Percentiles rank a stretch among this genome's conserved stretches.
Conservation (phyloP, 2,797 vertebrate genomes). For the Babyrousa celebensis region DNA sequence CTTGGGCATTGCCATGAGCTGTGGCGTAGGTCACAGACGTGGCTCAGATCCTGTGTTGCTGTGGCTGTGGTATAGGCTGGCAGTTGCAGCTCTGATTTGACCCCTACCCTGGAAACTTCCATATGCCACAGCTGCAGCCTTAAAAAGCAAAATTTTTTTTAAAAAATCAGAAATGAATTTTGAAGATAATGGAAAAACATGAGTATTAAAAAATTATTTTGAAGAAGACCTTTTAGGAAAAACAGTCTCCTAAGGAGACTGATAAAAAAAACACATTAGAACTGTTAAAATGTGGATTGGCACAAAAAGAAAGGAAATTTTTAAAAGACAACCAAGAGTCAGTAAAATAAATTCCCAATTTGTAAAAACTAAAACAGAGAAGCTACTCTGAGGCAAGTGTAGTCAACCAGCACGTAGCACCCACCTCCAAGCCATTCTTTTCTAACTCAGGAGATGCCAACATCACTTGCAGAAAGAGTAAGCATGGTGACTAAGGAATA, state of each 20-base stretch:
- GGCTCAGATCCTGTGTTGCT: too few relatives aligned
- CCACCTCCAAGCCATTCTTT: background rate
- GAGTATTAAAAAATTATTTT: slow-evolving; percentile 34
- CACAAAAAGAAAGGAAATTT: background rate
- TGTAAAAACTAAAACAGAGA: slow-evolving; percentile 49
- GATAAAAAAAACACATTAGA: background rate
- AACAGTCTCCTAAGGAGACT: slow-evolving; percentile 7
- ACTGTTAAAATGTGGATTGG: background rate
- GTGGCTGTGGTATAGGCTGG: too few relatives aligned
- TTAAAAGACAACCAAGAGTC: slow-evolving; percentile 37
- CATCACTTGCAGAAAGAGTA: background rate
- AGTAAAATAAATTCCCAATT: background rate
- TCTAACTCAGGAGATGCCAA: background rate
- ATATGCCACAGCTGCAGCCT: too few relatives aligned
- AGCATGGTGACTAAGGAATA: too few relatives aligned
- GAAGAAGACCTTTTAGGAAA: slow-evolving; percentile 35
- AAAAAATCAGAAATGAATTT: slow-evolving; percentile 54
- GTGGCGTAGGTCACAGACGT: too few relatives aligned
- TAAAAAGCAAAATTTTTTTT: too few relatives aligned
- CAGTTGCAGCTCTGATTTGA: too few relatives aligned
- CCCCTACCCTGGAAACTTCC: too few relatives aligned
- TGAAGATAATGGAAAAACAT: slow-evolving; percentile 57
- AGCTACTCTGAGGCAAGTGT: background rate
- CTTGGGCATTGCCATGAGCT: background rate
- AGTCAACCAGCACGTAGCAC: background rate